Conservation (phyloP, 2,888 invertebrate species). For the Sturmia bella region DNA sequence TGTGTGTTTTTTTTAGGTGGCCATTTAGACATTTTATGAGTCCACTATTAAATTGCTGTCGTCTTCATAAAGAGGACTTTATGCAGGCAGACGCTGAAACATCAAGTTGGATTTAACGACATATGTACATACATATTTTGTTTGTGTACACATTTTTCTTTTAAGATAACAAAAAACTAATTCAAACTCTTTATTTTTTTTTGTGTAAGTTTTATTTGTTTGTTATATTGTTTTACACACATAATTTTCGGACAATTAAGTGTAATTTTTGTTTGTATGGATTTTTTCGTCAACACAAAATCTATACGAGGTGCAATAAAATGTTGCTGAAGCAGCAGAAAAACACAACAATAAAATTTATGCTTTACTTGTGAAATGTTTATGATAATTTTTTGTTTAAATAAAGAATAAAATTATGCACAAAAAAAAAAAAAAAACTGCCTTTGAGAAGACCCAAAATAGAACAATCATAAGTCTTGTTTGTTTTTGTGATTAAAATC, state of each 20-base stretch:
- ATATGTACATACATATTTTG: conserved; percentile 11
- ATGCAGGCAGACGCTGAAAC: not conserved
- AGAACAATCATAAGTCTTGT: conserved; percentile 40
- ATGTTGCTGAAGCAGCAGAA: conserved; percentile 48
- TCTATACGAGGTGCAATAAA: conserved; percentile 27
- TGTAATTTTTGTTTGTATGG: not conserved
- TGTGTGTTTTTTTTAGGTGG: not conserved
- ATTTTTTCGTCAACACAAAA: not conserved
- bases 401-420: conserved; percentile 26
- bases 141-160: not conserved
- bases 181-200: conserved; percentile 35
- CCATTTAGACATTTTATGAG: conserved; percentile 11
- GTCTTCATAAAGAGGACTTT: not conserved
- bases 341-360: conserved; percentile 17
- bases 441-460: not conserved
- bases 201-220: not conserved
- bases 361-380: conserved; percentile 13
- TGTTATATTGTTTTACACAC: conserved; percentile 26
- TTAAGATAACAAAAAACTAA: conserved; percentile 20
- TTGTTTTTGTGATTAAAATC: conserved; percentile 22
- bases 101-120: conserved; percentile 11
- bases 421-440: conserved; percentile 1
- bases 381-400: conserved; percentile 33
- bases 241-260: conserved; percentile 47
- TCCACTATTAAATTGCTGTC: conserved; percentile 17